Evolutionary conservation across 1,140 invertebrate genomes (phyloP).

Genomic region (Triops cancriformis): DNA sequence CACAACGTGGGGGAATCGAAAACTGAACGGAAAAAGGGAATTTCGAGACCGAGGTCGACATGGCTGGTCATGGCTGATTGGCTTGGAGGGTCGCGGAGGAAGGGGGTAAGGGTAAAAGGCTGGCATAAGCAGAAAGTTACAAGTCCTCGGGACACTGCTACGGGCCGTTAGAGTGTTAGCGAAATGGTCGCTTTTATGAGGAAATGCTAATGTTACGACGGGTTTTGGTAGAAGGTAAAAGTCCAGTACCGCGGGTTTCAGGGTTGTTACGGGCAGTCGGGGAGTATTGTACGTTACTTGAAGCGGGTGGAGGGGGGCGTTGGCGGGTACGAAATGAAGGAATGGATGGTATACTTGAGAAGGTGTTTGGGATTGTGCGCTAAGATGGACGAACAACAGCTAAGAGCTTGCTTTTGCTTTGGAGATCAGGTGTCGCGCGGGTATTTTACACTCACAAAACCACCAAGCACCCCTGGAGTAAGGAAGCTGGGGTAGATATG

Average conservation of each 20-base stretch:
- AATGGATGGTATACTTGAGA: neutral
- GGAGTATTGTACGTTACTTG: too few species aligned
- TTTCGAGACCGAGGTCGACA: neutral
- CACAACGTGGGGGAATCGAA: too few species aligned
- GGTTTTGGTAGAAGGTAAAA: too few species aligned
- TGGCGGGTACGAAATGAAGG: neutral
- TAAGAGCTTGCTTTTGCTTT: neutral
- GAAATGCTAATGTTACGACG: constrained; percentile 9
- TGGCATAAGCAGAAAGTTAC: neutral
- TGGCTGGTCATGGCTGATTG: neutral
- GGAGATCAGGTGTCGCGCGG: neutral
- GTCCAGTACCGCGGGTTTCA: too few species aligned
- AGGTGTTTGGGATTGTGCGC: neutral
- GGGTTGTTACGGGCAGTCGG: too few species aligned
- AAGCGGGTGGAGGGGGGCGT: too few species aligned
- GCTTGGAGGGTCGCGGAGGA: neutral
- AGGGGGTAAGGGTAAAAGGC: neutral
- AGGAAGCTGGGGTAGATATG: neutral
- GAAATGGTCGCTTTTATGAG: neutral
- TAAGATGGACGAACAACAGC: neutral
- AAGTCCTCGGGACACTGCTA: neutral
- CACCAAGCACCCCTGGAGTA: neutral
- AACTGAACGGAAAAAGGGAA: too few species aligned
- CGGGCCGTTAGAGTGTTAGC: neutral
- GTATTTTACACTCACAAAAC: neutral